Conservation (phyloP, 1,140 invertebrate genomes). For the Solenopsis fugax region DNA sequence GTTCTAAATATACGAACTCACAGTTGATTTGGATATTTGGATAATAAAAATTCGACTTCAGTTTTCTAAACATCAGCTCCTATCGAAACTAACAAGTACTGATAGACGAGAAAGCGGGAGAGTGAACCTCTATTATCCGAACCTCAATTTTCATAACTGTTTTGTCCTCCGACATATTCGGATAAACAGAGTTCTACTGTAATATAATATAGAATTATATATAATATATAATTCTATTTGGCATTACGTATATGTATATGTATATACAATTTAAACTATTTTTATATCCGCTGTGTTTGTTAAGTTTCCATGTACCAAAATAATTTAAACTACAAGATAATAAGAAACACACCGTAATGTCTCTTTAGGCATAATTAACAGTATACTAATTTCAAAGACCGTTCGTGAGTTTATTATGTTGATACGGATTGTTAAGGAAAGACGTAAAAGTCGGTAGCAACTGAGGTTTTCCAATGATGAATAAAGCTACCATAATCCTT, state of each 20-base stretch:
- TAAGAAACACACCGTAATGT: conserved; percentile 7
- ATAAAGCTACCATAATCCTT: conserved; percentile 38
- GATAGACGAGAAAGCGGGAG: no score
- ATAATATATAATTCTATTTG: conserved; percentile 5
- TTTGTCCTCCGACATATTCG: no score
- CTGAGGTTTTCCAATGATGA: conserved; percentile 8
- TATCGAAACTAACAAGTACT: no score
- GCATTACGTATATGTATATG: not conserved
- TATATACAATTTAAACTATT: conserved; percentile 35
- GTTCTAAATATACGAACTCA: no score
- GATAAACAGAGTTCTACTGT: no score
- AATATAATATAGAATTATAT: not conserved
- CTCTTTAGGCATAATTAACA: conserved; percentile 62
- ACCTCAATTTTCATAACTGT: no score
- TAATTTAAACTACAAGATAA: conserved; percentile 31
- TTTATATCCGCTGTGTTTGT: conserved; percentile 67
- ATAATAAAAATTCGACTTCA: no score
- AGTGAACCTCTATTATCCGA: no score
- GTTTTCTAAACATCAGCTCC: no score
- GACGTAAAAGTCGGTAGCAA: conserved; percentile 18
- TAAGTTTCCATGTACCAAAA: conserved; percentile 66
- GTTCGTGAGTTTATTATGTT: conserved; percentile 43
- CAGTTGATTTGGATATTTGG: no score
- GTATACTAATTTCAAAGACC: conserved; percentile 63
- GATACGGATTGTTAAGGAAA: conserved; percentile 44